A percentile compares a stretch with the other conserved stretches of the same genome.
Conservation (phyloP, 2,797 vertebrate genomes). For the Ammospiza maritima region DNA sequence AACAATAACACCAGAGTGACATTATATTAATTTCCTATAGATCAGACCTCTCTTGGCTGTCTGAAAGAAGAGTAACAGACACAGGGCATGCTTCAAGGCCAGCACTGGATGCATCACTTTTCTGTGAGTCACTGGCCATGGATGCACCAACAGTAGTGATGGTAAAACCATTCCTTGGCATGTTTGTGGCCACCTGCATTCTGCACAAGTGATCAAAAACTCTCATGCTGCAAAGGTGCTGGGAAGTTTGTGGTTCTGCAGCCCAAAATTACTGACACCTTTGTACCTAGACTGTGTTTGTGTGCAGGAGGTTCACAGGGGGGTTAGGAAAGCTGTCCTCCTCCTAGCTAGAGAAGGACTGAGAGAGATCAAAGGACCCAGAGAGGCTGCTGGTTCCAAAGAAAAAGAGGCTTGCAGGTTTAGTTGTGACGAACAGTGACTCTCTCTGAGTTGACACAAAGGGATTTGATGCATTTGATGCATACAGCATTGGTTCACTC, state of each 20-base stretch:
- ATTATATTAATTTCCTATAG: not conserved
- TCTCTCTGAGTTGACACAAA: not conserved
- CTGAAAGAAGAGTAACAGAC: not conserved
- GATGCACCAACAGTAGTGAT: not conserved
- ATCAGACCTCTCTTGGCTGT: not conserved
- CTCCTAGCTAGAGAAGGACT: not conserved
- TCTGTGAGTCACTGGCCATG: not conserved
- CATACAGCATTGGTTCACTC: not conserved
- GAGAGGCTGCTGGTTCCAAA: not conserved
- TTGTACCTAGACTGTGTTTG: not conserved
- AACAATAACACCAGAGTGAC: not conserved
- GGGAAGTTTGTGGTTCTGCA: not conserved
- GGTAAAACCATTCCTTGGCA: not conserved
- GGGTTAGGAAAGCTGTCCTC: not conserved
- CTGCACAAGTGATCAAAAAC: not conserved
- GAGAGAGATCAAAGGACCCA: not conserved
- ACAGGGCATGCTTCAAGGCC: not conserved
- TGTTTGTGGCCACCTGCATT: not conserved
- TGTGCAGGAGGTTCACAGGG: not conserved
- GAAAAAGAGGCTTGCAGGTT: not conserved
- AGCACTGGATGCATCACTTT: not conserved
- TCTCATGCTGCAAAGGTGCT: not conserved
- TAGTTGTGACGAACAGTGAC: not conserved
- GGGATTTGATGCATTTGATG: not conserved
- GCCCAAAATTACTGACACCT: not conserved